These are phyloP conservation scores for Phenganax subtilis DNA, from an alignment of 92 coral and sea anemone species.

Conservation along the genomic window DNA sequence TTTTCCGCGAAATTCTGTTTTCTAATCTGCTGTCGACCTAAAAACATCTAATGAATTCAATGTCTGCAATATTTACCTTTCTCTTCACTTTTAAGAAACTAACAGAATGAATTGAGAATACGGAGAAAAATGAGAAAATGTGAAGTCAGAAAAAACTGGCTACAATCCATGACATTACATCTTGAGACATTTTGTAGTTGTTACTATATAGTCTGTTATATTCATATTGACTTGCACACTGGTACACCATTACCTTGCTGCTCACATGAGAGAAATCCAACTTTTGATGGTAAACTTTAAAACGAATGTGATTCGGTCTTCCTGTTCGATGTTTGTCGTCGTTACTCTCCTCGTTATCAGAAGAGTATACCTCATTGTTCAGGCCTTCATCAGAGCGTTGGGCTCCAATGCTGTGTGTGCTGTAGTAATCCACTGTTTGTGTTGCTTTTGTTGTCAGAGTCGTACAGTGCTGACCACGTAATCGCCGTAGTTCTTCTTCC, in stretches of 20 bases:
- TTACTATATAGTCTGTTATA: not conserved
- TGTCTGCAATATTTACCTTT: no score
- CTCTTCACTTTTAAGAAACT: no score
- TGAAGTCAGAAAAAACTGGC: not conserved
- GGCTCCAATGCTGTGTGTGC: not conserved
- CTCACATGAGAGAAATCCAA: slow-evolving; percentile 34
- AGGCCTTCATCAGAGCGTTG: slow-evolving; percentile 7
- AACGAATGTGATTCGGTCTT: slow-evolving; percentile 17
- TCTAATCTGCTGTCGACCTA: slow-evolving; percentile 32
- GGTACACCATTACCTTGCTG: slow-evolving; percentile 12
- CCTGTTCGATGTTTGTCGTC: slow-evolving; percentile 5
- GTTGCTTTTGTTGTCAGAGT: slow-evolving; percentile 19
- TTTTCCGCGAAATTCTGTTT: not conserved
- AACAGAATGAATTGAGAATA: no score
- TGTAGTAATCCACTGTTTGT: slow-evolving; percentile 6
- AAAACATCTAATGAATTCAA: not conserved
- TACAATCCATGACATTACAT: no score
- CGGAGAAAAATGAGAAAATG: no score
- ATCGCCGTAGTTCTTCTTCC: not conserved
- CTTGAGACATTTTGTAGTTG: no score
- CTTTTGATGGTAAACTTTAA: slow-evolving; percentile 25
- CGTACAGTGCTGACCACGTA: not conserved
- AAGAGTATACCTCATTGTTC: not conserved
- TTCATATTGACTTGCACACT: not conserved
- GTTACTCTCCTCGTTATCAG: not conserved